These are phyloP conservation scores for Carlito syrichta DNA, from an alignment of 2,113 vertebrate genomes.

Conservation along the genomic window DNA sequence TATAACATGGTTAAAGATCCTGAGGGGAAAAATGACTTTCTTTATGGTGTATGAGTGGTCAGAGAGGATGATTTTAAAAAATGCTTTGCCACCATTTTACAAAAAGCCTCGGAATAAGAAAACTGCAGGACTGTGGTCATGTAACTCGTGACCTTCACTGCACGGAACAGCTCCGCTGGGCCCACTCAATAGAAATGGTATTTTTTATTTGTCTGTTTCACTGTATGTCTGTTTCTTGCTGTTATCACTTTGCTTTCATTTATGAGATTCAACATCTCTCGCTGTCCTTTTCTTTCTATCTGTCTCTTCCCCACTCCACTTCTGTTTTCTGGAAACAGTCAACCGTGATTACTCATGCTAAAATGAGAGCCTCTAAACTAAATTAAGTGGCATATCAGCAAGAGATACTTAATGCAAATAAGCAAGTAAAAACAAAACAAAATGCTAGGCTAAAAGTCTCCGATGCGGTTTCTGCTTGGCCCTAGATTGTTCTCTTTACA, in stretches of 20 bases:
- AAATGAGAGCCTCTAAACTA: not conserved
- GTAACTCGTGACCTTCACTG: slow-evolving; percentile 35
- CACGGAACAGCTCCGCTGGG: slow-evolving; percentile 14
- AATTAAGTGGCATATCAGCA: not conserved
- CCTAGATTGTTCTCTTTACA: not conserved
- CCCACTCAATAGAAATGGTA: not conserved
- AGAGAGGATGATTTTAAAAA: slow-evolving; percentile 36
- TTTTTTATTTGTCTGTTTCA: not conserved
- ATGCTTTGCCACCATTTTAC: not conserved
- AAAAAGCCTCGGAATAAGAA: not conserved
- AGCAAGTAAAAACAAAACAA: not conserved
- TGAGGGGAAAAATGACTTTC: slow-evolving; percentile 26
- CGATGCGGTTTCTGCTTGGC: not conserved
- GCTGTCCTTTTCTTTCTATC: not conserved
- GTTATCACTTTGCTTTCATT: not conserved
- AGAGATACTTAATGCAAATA: not conserved
- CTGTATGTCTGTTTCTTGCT: not conserved
- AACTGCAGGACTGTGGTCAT: not conserved
- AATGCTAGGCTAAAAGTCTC: not conserved
- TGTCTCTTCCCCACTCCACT: not conserved
- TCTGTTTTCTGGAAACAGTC: not conserved
- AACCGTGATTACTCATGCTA: not conserved
- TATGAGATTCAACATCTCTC: not conserved
- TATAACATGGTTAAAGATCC: not conserved
- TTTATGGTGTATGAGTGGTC: slow-evolving; percentile 39